Evolutionary conservation across 2,888 invertebrate genomes (phyloP).

Genomic region (Erannis defoliaria): DNA sequence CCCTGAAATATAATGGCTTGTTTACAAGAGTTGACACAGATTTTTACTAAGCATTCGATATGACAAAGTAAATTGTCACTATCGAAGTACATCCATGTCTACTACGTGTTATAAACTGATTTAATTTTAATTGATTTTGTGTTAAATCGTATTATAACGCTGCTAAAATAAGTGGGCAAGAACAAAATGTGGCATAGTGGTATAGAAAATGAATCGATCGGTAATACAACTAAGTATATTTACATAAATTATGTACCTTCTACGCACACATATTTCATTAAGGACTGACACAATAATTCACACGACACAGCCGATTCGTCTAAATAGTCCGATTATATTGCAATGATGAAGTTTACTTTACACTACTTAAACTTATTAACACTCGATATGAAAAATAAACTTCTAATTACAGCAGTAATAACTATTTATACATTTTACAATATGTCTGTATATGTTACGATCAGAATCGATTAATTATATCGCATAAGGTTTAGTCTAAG

Average conservation of each 20-base stretch:
- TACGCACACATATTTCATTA: slow-evolving; percentile 67
- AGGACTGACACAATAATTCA: slow-evolving; percentile 76
- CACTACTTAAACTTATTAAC: slow-evolving; percentile 85
- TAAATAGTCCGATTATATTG: slow-evolving; percentile 74
- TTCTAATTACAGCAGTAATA: slow-evolving; percentile 86
- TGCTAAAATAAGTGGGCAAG: slow-evolving; percentile 54
- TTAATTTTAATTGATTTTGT: neutral
- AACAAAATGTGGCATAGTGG: slow-evolving; percentile 45
- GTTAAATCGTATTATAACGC: slow-evolving; percentile 36
- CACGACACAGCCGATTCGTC: slow-evolving; percentile 86
- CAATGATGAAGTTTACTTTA: slow-evolving; percentile 79
- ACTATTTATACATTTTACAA: slow-evolving; percentile 86
- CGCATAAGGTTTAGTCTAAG: slow-evolving; percentile 77
- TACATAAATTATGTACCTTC: slow-evolving; percentile 75
- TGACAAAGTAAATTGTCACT: neutral
- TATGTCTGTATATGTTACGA: slow-evolving; percentile 72
- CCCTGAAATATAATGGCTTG: slow-evolving; percentile 3
- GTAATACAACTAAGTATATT: slow-evolving; percentile 61
- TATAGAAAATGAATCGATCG: slow-evolving; percentile 33
- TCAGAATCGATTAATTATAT: slow-evolving; percentile 67
- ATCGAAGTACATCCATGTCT: neutral
- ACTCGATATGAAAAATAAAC: slow-evolving; percentile 87
- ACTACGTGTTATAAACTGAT: slow-evolving; percentile 1
- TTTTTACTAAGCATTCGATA: neutral
- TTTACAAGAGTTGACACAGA: slow-evolving; percentile 10